phyloP scores from a whole-genome alignment of 2,113 vertebrate species.

The Bothrops jararaca region DNA sequence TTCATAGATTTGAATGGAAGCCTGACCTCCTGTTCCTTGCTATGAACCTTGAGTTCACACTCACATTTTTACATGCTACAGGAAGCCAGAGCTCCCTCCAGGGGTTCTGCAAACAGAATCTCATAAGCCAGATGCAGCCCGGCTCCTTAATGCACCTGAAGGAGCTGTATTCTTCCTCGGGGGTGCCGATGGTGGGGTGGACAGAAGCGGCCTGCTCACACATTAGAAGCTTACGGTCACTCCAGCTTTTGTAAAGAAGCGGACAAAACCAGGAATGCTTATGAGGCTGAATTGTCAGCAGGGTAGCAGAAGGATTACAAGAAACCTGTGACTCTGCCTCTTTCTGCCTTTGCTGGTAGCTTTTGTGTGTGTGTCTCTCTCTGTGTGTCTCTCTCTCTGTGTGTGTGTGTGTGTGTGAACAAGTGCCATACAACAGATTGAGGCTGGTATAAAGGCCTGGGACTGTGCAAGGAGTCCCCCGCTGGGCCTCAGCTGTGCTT shows the following conservation, averaged over 20 bases:
- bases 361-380: constrained; percentile 82
- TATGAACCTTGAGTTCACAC: constrained; percentile 91
- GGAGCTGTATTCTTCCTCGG: constrained; percentile 73
- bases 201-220: constrained; percentile 64
- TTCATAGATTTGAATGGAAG: constrained; percentile 82
- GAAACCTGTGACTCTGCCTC: constrained; percentile 99
- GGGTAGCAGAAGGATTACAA: constrained; percentile 97
- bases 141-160: constrained; percentile 83
- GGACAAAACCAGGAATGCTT: constrained; percentile 93
- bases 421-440: constrained; percentile 87
- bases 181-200: too few species aligned
- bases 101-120: constrained; percentile 90
- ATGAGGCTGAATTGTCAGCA: constrained; percentile 82
- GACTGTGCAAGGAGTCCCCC: constrained; percentile 86
- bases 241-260: constrained; percentile 84
- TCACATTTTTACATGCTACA: constrained; percentile 93
- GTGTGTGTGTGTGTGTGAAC: constrained; percentile 82
- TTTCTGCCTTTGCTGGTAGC: constrained; percentile 96
- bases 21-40: constrained; percentile 96
- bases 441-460: constrained; percentile 84
- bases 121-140: constrained; percentile 84
- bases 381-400: constrained; percentile 63
- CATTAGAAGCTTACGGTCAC: constrained; percentile 82
- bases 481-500: constrained; percentile 99
- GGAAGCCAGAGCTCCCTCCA: constrained; percentile 86